Evolutionary conservation across 2,113 vertebrate genomes (phyloP).

Genomic region (Raja brachyura): DNA sequence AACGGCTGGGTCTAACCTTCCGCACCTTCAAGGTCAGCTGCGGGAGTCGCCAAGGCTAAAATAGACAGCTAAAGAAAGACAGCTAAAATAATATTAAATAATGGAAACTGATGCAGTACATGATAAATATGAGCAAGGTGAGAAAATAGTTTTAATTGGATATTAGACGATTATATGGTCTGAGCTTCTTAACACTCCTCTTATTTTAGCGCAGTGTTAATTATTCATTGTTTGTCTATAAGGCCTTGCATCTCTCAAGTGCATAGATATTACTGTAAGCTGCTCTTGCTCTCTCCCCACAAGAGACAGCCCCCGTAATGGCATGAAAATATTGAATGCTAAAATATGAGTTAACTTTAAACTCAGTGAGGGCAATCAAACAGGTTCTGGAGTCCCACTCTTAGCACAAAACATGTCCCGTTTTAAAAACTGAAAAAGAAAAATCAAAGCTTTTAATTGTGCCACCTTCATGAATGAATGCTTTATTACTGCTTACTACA

Average conservation of each 20-base stretch:
- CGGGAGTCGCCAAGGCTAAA: too few relatives aligned
- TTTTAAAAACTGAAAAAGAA: neutral
- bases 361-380: neutral
- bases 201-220: neutral
- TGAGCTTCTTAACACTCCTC: neutral
- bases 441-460: neutral
- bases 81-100: neutral
- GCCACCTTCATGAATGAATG: neutral
- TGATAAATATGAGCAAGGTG: neutral
- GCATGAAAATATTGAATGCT: neutral
- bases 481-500: too few relatives aligned
- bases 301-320: neutral
- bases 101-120: neutral
- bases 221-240: slow-evolving; percentile 19
- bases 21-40: too few relatives aligned
- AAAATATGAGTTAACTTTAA: neutral
- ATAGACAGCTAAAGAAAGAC: too few relatives aligned
- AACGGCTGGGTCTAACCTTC: too few relatives aligned
- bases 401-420: neutral
- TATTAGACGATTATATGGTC: neutral
- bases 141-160: neutral
- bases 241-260: neutral
- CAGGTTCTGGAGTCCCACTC: neutral
- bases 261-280: neutral
- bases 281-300: neutral